Conservation (phyloP, 2,113 vertebrate genomes). For the Lepisosteus osseus region DNA sequence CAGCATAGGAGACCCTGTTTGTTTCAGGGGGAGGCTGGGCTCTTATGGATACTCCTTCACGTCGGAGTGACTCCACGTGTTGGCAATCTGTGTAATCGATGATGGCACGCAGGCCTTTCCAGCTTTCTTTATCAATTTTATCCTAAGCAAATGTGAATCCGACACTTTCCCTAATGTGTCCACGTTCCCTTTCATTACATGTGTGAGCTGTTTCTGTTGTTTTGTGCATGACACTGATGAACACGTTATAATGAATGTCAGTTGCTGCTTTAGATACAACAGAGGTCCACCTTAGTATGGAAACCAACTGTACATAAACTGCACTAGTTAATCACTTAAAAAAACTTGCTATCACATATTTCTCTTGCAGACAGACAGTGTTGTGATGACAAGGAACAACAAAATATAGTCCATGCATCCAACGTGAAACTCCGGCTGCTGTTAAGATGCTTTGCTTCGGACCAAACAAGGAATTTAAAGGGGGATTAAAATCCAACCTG, state of each 20-base stretch:
- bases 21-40: not conserved
- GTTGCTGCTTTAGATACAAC: too few relatives aligned
- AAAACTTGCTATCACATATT: not conserved
- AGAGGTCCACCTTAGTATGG: too few relatives aligned
- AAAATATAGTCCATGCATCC: not conserved
- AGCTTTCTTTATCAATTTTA: constrained; percentile 32
- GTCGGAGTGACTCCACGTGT: constrained; percentile 52
- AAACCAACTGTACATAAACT: not conserved
- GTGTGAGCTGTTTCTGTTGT: too few relatives aligned
- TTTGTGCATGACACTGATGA: too few relatives aligned
- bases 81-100: constrained; percentile 57
- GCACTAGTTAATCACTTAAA: not conserved
- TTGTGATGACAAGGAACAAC: not conserved
- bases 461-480: constrained; percentile 2
- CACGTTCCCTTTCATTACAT: too few relatives aligned
- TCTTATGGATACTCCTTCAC: constrained; percentile 34
- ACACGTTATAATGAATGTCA: too few relatives aligned
- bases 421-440: not conserved
- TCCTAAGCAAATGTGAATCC: not conserved
- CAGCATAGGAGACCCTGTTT: constrained; percentile 10
- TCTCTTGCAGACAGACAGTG: not conserved
- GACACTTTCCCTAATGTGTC: too few relatives aligned
- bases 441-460: not conserved
- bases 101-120: constrained; percentile 24
- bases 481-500: not conserved